Percentiles rank a stretch among this genome's conserved stretches.
Conservation (phyloP, 2,113 vertebrate genomes). For the Reinhardtius hippoglossoides region DNA sequence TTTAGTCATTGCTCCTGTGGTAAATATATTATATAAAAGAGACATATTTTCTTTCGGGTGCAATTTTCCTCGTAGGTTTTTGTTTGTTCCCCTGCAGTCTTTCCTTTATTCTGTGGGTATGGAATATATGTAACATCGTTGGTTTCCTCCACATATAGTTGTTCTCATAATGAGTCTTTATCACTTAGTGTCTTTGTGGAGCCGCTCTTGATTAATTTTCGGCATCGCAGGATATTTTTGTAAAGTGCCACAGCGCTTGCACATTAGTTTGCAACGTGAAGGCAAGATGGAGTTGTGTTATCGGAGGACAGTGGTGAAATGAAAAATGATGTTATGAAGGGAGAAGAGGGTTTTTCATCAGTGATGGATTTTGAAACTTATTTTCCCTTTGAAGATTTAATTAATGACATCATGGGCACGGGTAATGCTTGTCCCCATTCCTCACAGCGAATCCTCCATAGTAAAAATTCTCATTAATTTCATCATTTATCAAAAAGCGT, state of each 20-base stretch:
- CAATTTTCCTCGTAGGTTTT: neutral
- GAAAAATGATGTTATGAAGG: neutral
- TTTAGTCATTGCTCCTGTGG: conserved; percentile 15
- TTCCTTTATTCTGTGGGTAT: neutral
- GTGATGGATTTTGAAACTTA: neutral
- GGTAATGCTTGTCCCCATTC: neutral
- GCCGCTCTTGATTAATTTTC: neutral
- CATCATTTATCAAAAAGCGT: neutral
- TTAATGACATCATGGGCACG: neutral
- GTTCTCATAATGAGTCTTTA: neutral
- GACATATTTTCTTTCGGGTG: neutral
- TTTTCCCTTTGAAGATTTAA: conserved; percentile 10
- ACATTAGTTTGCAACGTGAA: neutral
- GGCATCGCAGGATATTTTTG: neutral
- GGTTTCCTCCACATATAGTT: neutral
- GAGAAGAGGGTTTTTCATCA: neutral
- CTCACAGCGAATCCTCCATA: neutral
- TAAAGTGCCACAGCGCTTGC: neutral
- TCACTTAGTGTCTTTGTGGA: neutral
- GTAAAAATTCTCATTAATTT: neutral
- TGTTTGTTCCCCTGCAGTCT: too few species aligned
- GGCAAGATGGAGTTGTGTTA: neutral
- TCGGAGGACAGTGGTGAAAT: neutral
- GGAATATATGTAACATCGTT: too few species aligned
- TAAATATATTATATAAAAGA: conserved; percentile 18